Conservation (phyloP, 2,113 vertebrate genomes). For the Pseudolaguvia tuberculata region DNA sequence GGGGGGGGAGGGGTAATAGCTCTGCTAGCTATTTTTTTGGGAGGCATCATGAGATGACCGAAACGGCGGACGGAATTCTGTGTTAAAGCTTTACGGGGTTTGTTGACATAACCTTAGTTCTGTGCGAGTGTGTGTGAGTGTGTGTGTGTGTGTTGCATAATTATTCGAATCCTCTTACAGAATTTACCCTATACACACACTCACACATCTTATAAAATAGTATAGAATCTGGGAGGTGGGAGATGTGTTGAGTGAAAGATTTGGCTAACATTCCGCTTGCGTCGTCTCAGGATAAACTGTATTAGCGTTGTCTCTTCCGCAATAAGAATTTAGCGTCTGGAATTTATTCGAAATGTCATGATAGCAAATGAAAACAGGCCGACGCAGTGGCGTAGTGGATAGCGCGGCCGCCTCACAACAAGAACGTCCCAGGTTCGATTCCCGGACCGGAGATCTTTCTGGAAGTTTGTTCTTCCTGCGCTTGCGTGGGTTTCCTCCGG, state of each 20-base stretch:
- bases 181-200: slow-evolving; percentile 59
- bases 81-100: slow-evolving; percentile 15
- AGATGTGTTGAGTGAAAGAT: background rate
- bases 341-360: background rate
- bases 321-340: background rate
- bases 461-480: too few relatives aligned
- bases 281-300: background rate
- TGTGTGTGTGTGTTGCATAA: slow-evolving; percentile 37
- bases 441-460: too few relatives aligned
- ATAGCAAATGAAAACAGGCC: too few relatives aligned
- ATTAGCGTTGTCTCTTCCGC: background rate
- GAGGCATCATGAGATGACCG: slow-evolving; percentile 17
- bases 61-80: slow-evolving; percentile 22
- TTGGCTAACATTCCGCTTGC: background rate
- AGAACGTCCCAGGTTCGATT: too few relatives aligned
- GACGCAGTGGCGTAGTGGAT: too few relatives aligned
- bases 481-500: too few relatives aligned
- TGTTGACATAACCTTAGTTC: slow-evolving; percentile 22
- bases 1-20: too few relatives aligned
- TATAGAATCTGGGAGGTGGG: too few relatives aligned
- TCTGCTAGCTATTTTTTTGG: too few relatives aligned
- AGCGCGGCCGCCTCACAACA: too few relatives aligned
- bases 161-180: slow-evolving; percentile 60
- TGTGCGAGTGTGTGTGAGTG: slow-evolving; percentile 39
- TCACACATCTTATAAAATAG: background rate